phyloP scores from a whole-genome alignment of 2,113 vertebrate species.

The Ceratotherium simum region DNA sequence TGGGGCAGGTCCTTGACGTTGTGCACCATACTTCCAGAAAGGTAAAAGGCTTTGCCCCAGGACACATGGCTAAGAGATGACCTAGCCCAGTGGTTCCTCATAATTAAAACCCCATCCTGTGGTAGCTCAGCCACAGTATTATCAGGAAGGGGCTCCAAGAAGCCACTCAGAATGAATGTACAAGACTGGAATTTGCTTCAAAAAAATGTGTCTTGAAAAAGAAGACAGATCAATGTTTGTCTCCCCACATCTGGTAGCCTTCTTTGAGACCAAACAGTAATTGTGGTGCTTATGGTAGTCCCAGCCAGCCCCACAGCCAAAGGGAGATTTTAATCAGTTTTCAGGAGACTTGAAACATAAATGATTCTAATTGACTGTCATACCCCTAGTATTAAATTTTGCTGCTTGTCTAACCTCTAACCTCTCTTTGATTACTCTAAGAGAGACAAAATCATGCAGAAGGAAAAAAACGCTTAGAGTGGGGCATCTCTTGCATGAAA shows the following conservation, averaged over 20 bases:
- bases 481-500: background rate
- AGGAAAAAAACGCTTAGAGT: background rate
- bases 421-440: constrained; percentile 72
- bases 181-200: background rate
- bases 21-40: background rate
- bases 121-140: background rate
- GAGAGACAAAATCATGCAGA: constrained; percentile 51
- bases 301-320: background rate
- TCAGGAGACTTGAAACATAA: constrained; percentile 54
- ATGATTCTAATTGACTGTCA: constrained; percentile 65
- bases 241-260: constrained; percentile 56
- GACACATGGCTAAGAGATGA: background rate
- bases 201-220: background rate
- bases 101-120: background rate
- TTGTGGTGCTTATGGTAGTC: constrained; percentile 74
- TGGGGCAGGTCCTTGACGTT: background rate
- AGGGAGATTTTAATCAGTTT: constrained; percentile 70
- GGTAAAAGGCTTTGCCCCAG: background rate
- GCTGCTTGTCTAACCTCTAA: constrained; percentile 62
- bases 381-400: constrained; percentile 15
- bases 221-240: background rate
- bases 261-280: constrained; percentile 68
- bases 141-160: background rate
- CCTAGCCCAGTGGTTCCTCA: background rate
- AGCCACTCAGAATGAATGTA: background rate